These are phyloP conservation scores for Catharus fuscescens DNA, from an alignment of 2,113 vertebrate species.

Conservation along the genomic window DNA sequence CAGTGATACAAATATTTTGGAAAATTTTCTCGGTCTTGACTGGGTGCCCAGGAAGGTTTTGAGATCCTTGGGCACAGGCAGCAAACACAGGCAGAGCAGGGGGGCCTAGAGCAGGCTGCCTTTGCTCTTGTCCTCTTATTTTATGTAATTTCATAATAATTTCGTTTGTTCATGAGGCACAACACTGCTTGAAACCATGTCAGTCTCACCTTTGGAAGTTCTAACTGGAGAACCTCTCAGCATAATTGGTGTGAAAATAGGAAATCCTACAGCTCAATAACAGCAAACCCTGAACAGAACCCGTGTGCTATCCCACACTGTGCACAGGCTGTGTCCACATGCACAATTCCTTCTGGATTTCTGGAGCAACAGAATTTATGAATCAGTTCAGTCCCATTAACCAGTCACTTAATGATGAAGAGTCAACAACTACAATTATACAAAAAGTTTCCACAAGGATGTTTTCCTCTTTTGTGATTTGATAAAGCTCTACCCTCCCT, in stretches of 20 bases:
- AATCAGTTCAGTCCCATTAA: neutral
- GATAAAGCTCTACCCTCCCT: neutral
- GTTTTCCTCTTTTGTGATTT: neutral
- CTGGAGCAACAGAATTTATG: neutral
- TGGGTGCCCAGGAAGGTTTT: neutral
- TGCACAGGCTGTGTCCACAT: neutral
- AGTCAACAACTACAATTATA: neutral
- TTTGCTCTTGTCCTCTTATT: neutral
- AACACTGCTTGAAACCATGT: neutral
- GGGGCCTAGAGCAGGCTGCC: neutral
- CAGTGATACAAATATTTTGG: neutral
- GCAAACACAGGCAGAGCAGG: neutral
- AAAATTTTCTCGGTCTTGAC: rapidly evolving
- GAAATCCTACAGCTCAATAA: neutral
- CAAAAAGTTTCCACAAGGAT: neutral
- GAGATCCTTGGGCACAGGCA: no score
- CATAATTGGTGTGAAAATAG: neutral
- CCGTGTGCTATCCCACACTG: rapidly evolving
- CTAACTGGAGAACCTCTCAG: neutral
- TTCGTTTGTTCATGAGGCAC: neutral
- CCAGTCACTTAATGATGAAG: neutral
- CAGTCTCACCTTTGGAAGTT: neutral
- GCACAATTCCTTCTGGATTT: neutral
- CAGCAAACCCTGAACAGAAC: neutral
- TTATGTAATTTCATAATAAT: rapidly evolving